phyloP scores from a whole-genome alignment of 2,113 vertebrate genomes.

The Australoheros scitulus region DNA sequence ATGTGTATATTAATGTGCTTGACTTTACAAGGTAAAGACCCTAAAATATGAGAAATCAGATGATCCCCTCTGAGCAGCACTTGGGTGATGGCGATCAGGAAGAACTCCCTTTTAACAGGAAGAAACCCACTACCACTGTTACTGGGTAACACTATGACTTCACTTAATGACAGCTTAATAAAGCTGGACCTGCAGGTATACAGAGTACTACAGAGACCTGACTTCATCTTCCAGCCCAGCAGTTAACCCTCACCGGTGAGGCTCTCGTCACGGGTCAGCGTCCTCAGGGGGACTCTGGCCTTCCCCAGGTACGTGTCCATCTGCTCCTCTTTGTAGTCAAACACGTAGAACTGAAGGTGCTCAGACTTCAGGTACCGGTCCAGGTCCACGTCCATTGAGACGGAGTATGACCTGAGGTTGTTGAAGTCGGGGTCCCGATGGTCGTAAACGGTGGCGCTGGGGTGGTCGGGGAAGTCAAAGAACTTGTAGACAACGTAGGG shows the following conservation, averaged over 20 bases:
- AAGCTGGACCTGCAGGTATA: neutral
- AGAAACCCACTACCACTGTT: no score
- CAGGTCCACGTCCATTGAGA: conserved; percentile 82
- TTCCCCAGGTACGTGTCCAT: conserved; percentile 86
- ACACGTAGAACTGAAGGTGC: conserved; percentile 84
- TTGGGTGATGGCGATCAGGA: neutral
- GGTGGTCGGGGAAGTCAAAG: conserved; percentile 86
- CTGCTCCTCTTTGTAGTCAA: conserved; percentile 85
- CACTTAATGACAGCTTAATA: no score
- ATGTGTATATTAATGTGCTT: no score
- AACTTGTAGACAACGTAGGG: conserved; percentile 92
- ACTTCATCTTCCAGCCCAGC: neutral
- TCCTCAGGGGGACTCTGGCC: conserved; percentile 83
- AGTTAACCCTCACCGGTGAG: conserved; percentile 79
- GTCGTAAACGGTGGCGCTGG: conserved; percentile 82
- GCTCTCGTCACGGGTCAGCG: conserved; percentile 80
- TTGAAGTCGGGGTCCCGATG: conserved; percentile 82
- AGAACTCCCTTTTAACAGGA: neutral
- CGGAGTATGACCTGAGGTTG: conserved; percentile 81
- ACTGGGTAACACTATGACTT: neutral
- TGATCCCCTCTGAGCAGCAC: no score
- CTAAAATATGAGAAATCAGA: no score
- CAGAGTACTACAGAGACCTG: neutral
- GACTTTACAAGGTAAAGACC: no score
- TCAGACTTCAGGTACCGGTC: conserved; percentile 85